Base-by-base conservation (phyloP, 2,797 vertebrate species). In the Clarias fuscus region DNA sequence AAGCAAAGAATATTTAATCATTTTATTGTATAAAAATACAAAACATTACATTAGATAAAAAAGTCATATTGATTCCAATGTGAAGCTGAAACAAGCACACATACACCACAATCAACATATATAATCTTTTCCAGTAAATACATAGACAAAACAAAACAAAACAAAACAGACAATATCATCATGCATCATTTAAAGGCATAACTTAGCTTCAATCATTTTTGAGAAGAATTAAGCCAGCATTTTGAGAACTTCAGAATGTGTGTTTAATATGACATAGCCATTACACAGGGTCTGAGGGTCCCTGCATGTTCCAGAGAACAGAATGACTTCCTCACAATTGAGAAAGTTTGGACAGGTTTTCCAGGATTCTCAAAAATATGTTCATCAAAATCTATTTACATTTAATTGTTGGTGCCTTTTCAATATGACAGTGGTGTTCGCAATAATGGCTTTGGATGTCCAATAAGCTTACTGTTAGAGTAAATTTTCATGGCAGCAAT, bases 251-350 rank as follows among this genome's bases (percentile, higher is more conserved):
- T 91, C 92, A 85, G 89, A 89, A 92, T 88, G 90, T 75, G 89
- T 90, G 92, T 92, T 91, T 93, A 91, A 79, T 91, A 95, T 96
- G 96, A 95, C 96, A 96, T 93, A 95, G 96, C 94, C 96, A 96
- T 95, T 96, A 96, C 95, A 83, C 90, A 89, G 93, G 92, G 93
- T 92, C 91, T 87, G 88, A 91, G 87, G 89, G 90, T 91, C 92
- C 92, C 91, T 90, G 88, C 86, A 84, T 91, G 93, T 93, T 95
- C 95, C 95, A 91, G 93, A 93, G 90, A 91, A 92, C 90, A 90
- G 86, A 91, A 79, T 87, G 88, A 86, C 72, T 70, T 86, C 85
- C 83, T 73, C 89, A 89, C 53, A 88, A 77, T 75, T 84, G 68
- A 88, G 85, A 76, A 76, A 84, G 89, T 86, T 77, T 73, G 17